phyloP scores from a whole-genome alignment of 2,888 invertebrate genomes.

The Dione vanillae region DNA sequence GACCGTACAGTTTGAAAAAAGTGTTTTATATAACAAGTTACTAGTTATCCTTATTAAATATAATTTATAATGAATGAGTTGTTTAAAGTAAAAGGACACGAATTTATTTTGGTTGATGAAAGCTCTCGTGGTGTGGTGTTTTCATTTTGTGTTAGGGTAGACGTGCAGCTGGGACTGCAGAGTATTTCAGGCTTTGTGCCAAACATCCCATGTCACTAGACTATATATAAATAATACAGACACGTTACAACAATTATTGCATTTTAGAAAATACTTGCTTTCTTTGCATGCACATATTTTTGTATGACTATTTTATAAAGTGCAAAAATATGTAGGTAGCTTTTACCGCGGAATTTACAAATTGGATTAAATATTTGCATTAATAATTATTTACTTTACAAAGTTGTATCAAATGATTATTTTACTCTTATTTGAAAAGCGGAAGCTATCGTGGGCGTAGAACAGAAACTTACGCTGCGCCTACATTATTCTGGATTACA shows the following conservation, averaged over 20 bases:
- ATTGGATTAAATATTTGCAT: background rate
- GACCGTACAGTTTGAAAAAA: too few relatives aligned
- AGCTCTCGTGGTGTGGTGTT: slow-evolving; percentile 33
- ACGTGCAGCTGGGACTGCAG: slow-evolving; percentile 35
- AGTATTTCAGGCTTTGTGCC: slow-evolving; percentile 40
- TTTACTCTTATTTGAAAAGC: slow-evolving; percentile 9
- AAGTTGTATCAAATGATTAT: slow-evolving; percentile 8
- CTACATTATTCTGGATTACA: background rate
- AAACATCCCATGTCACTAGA: slow-evolving; percentile 30
- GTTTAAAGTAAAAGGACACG: background rate
- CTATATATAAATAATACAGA: slow-evolving; percentile 37
- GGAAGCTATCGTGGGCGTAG: slow-evolving; percentile 35
- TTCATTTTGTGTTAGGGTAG: slow-evolving; percentile 32
- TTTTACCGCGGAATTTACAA: background rate
- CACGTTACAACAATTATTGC: slow-evolving; percentile 28
- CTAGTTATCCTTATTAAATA: background rate
- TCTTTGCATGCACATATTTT: background rate
- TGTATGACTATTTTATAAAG: background rate
- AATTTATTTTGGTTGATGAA: slow-evolving; percentile 17
- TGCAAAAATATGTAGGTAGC: background rate
- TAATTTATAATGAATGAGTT: background rate
- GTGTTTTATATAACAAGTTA: background rate
- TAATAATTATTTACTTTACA: slow-evolving; percentile 5
- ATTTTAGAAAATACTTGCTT: background rate
- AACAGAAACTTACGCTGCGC: slow-evolving; percentile 17